phyloP scores from a whole-genome alignment of 2,888 invertebrate species.

The Thyatira batis region DNA sequence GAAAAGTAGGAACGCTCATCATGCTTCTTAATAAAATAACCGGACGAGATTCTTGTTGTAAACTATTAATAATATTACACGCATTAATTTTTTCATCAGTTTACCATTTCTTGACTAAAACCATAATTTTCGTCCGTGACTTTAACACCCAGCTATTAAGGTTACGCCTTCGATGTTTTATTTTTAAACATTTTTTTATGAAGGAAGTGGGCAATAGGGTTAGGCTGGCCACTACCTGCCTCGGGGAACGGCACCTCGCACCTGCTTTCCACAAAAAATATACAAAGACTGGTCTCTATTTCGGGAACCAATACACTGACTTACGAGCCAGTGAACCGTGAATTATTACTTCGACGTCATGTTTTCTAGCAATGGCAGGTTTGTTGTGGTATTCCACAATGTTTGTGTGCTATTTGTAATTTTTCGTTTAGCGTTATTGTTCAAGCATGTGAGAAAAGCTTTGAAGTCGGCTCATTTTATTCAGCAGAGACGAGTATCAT shows the following conservation, averaged over 20 bases:
- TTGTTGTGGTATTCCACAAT: conserved; percentile 20
- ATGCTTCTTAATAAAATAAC: conserved; percentile 10
- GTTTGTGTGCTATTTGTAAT: conserved; percentile 1
- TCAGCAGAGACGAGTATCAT: conserved; percentile 12
- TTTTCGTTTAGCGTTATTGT: not conserved
- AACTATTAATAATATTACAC: conserved; percentile 1
- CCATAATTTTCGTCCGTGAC: conserved; percentile 43
- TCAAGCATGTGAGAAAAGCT: not conserved
- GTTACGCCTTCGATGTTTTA: conserved; percentile 43
- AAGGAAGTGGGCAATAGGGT: conserved; percentile 71
- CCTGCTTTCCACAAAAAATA: conserved; percentile 74
- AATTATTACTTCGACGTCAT: conserved; percentile 54
- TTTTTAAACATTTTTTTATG: conserved; percentile 57
- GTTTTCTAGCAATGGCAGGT: conserved; percentile 32
- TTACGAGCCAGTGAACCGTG: conserved; percentile 50
- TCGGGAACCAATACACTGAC: conserved; percentile 51
- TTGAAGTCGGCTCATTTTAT: not conserved
- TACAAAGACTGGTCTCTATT: conserved; percentile 64
- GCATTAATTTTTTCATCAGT: conserved; percentile 2
- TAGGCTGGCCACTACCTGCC: conserved; percentile 60
- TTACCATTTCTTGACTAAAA: conserved; percentile 10
- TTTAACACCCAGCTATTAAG: conserved; percentile 58
- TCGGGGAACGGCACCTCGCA: conserved; percentile 48
- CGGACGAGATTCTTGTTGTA: conserved; percentile 10
- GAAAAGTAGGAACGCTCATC: conserved; percentile 29